Evolutionary conservation across 2,113 vertebrate species (phyloP).

Genomic region (Strix uralensis): DNA sequence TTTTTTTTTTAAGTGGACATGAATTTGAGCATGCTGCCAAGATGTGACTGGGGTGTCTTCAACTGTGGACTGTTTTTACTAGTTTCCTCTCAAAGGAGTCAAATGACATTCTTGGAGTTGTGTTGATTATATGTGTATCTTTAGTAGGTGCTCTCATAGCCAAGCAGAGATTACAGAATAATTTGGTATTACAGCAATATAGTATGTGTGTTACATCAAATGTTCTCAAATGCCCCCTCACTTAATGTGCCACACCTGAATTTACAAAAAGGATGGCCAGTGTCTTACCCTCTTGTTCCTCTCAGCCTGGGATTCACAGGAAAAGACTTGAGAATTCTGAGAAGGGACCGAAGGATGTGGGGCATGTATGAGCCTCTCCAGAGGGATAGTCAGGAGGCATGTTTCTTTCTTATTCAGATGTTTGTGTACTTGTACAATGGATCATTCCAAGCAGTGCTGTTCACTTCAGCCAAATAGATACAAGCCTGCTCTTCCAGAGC

Average conservation of each 20-base stretch:
- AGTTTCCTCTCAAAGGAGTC: neutral
- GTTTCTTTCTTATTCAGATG: neutral
- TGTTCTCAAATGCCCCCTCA: neutral
- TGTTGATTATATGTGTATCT: neutral
- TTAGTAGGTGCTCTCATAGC: neutral
- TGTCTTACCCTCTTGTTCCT: neutral
- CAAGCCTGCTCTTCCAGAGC: neutral
- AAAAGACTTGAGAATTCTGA: neutral
- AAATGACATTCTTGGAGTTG: neutral
- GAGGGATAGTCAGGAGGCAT: neutral
- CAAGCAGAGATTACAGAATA: neutral
- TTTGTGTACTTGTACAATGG: neutral
- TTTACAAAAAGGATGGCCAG: neutral
- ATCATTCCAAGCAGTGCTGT: neutral
- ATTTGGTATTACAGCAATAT: neutral
- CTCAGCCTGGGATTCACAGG: neutral
- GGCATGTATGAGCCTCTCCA: neutral
- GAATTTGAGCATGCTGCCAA: neutral
- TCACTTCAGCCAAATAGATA: neutral
- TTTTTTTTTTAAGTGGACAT: neutral
- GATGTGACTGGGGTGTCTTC: neutral
- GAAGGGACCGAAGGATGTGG: neutral
- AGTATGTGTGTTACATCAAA: neutral
- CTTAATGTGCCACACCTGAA: accelerated
- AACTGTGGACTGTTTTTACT: neutral